phyloP scores from a whole-genome alignment of 2,888 invertebrate species.

The Noctua pronuba region DNA sequence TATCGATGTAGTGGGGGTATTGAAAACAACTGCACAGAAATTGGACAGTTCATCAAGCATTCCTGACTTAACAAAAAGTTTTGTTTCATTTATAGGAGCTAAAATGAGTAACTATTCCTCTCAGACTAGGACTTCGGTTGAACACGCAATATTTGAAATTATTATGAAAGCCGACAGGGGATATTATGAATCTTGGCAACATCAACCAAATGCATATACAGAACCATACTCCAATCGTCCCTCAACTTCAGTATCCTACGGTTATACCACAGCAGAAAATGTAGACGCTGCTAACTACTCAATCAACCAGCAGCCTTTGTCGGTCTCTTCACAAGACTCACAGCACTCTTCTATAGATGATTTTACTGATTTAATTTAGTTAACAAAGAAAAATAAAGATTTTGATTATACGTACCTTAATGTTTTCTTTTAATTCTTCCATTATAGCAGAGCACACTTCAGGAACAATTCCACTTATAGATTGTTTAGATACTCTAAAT shows the following conservation, averaged over 20 bases:
- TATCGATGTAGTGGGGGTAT: constrained; percentile 43
- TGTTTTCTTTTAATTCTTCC: constrained; percentile 40
- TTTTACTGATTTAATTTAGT: no score
- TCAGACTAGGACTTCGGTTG: constrained; percentile 30
- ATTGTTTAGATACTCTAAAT: constrained; percentile 17
- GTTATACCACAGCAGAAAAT: constrained; percentile 49
- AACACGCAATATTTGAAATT: constrained; percentile 41
- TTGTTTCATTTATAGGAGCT: constrained; percentile 31
- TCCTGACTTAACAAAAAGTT: constrained; percentile 37
- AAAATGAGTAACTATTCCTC: constrained; percentile 44
- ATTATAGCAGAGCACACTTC: constrained; percentile 37
- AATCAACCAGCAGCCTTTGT: constrained; percentile 48
- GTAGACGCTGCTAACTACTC: constrained; percentile 38
- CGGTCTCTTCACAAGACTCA: constrained; percentile 45
- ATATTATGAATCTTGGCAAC: constrained; percentile 44
- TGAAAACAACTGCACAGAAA: constrained; percentile 45
- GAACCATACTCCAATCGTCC: constrained; percentile 44
- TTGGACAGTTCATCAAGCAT: constrained; percentile 24
- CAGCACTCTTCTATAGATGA: constrained; percentile 2
- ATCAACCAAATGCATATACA: constrained; percentile 38
- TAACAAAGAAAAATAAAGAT: background rate
- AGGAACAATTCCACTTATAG: constrained; percentile 21
- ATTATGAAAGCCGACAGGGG: constrained; percentile 46
- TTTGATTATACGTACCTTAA: constrained; percentile 37
- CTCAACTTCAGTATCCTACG: constrained; percentile 44